Conservation (phyloP, 2,888 invertebrate species). For the Cryptus armator region DNA sequence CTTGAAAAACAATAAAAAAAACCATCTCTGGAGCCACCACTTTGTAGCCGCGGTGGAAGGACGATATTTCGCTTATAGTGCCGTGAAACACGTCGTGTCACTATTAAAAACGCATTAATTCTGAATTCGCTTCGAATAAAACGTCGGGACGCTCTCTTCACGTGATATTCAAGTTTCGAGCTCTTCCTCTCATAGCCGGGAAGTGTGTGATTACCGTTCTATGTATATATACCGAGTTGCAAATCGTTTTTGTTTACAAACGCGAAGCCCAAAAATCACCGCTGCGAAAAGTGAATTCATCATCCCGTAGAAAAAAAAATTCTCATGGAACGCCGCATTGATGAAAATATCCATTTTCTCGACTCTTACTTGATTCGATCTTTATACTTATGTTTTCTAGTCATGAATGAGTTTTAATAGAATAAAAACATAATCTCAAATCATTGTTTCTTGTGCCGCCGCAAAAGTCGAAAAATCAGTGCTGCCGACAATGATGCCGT, state of each 20-base stretch:
- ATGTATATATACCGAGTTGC: constrained; percentile 3
- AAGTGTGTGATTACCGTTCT: constrained; percentile 52
- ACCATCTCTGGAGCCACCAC: constrained; percentile 33
- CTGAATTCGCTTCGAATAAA: constrained; percentile 72
- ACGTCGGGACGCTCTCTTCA: constrained; percentile 12
- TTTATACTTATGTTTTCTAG: too few species aligned
- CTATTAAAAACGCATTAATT: constrained; percentile 83
- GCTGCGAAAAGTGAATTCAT: neutral
- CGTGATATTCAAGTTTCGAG: constrained; percentile 31
- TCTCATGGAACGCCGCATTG: too few species aligned
- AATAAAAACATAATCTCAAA: too few species aligned
- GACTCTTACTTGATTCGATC: too few species aligned
- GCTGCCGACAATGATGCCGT: neutral
- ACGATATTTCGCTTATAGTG: neutral
- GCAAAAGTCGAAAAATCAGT: too few species aligned
- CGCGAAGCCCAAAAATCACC: constrained; percentile 30
- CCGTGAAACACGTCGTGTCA: constrained; percentile 73
- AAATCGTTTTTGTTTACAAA: neutral
- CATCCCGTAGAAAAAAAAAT: neutral
- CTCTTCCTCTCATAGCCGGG: constrained; percentile 25
- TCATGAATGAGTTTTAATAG: too few species aligned
- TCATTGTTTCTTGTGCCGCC: too few species aligned
- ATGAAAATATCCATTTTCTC: too few species aligned
- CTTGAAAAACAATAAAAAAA: neutral
- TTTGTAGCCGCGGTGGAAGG: neutral